Evolutionary conservation across 2,888 invertebrate species (phyloP), one percentile per base, ranked within the genome.

Genomic region (Entomobrya multifasciata): DNA sequence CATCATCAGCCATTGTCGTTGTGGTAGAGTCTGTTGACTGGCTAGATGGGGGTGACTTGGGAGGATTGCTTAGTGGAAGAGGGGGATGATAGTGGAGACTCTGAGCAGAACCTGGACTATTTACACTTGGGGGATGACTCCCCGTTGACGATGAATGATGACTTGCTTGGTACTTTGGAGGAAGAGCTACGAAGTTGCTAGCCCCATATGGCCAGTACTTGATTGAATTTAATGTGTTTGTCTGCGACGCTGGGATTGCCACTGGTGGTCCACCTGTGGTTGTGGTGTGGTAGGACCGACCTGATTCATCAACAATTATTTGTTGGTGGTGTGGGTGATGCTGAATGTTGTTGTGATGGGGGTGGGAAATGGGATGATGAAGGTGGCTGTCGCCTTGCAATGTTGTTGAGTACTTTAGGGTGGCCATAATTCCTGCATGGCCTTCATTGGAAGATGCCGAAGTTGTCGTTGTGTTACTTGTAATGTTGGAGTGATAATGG

Each of bases 401-500:
- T 41, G 86, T 81, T 0, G 88, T 86, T 0, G 84, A 79, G 47
- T 89, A 89, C 87, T 89, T 89, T n/a, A 88, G 30, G 5, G 88
- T 89, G 1, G 89, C 81, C 87, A 88, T 88, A 20, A 88, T 88
- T 8, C 87, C 87, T 13, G 78, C 86, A 55, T 81, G 79, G 13
- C 79, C 79, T 20, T 83, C 87, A 1, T 80, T 86, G 10, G 89
- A 89, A 13, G 89, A 87, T 49, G 90, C 89, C 1, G 89, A 89
- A 0, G 89, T 88, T n/a, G 90, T 91, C 1, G 91, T 91, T 2
- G 91, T 91, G 78, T 90, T 90, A 77, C 89, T 90, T 52, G 91
- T 91, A 62, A 91, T 91, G 57, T 91, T 91, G 13, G 90, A 90
- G 57, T 90, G 89, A 79, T 91, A 91, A 74, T 89, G 89, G 30